Evolutionary conservation across 2,888 invertebrate species (phyloP), one percentile per base, ranked within the genome.

Genomic region (Agonopterix alstromeriana): DNA sequence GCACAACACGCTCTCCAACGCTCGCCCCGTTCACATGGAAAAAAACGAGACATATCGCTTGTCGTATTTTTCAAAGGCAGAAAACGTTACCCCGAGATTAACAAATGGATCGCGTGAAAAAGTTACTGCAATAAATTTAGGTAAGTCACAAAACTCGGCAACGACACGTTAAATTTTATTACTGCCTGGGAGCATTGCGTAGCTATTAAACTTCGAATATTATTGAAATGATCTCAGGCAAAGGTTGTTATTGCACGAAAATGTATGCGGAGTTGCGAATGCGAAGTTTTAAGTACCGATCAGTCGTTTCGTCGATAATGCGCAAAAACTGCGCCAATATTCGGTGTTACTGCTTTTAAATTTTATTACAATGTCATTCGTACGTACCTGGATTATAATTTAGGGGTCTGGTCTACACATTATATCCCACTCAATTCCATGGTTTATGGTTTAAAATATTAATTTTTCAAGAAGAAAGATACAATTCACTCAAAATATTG

Each of bases 101-200:
- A 74, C 76, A 71, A 82, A 82, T 78, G 75, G 74, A 72, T 77
- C 69, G 69, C 68, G 72, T 72, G 77, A 69, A 83, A 82, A 83
- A 82, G 67, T 83, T 81, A 67, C 50, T 48, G 58, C 75, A 59
- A 82, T 84, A 82, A 83, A 82, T 84, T 79, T 63, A 36, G 12
- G 48, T 9, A 49, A 79, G 73, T 83, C 76, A 65, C 78, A 73
- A 77, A 82, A 82, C 72, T 81, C 74, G 48, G 67, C 58, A 65
- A 65, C 71, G 78, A 79, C 79, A 77, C 81, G 79, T 82, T 75
- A 81, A 77, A 83, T 82, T 84, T 84, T 84, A 84, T 82, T 79
- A 71, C 70, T 60, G 75, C 77, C 73, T 60, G 64, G 57, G 53
- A 61, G 63, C 65, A 58, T 57, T 68, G 62, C 69, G 69, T 70